Conservation (phyloP, 2,797 vertebrate genomes). For the Pipistrellus kuhlii region DNA sequence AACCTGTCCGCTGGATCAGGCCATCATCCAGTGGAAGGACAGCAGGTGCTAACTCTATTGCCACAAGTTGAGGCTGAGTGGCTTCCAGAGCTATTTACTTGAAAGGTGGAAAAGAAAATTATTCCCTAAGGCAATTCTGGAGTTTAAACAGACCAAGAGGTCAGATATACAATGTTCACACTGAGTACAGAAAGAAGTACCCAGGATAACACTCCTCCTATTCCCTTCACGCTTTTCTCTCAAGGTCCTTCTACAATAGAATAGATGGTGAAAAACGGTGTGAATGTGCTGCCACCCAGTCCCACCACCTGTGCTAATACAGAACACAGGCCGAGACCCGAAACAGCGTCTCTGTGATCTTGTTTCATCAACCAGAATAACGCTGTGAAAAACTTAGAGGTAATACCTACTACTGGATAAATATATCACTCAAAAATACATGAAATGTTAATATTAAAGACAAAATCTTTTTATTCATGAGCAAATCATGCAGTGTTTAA, state of each 20-base stretch:
- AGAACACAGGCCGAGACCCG: not conserved
- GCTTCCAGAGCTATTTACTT: not conserved
- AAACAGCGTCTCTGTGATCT: not conserved
- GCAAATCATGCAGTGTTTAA: not conserved
- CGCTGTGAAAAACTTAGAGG: not conserved
- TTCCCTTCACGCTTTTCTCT: not conserved
- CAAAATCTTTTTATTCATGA: not conserved
- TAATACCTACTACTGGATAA: not conserved
- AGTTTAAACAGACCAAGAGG: not conserved
- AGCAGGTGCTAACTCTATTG: not conserved
- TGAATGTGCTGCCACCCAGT: not conserved
- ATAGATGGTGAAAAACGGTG: not conserved
- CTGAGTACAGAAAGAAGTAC: not conserved
- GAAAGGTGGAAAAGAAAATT: not conserved
- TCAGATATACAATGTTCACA: not conserved
- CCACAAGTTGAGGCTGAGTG: not conserved
- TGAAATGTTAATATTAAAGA: not conserved
- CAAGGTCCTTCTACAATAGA: not conserved
- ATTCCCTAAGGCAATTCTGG: not conserved
- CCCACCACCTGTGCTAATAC: not conserved
- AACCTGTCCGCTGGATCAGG: not conserved
- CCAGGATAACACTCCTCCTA: not conserved
- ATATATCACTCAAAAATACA: not conserved
- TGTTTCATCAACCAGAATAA: not conserved
- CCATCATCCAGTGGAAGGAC: not conserved